phyloP scores from a whole-genome alignment of 1,140 invertebrate species.

The Ridgeia piscesae region DNA sequence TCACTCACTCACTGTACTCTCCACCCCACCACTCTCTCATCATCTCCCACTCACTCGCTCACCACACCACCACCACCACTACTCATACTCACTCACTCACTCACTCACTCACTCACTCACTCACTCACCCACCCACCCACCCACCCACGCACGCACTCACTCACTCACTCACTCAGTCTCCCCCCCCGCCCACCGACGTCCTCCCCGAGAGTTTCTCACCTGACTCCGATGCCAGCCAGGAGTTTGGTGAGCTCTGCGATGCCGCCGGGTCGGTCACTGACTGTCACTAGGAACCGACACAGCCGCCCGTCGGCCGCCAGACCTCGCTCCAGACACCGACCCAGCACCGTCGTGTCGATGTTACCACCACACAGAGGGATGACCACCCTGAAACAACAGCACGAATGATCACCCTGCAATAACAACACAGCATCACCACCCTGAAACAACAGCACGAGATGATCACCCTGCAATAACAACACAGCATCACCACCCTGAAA shows the following conservation, averaged over 20 bases:
- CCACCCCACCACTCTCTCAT: too few relatives aligned
- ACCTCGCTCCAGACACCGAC: constrained; percentile 83
- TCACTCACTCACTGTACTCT: background rate
- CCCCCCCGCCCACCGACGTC: too few relatives aligned
- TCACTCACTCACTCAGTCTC: too few relatives aligned
- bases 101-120: background rate
- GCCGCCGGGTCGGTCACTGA: constrained; percentile 81
- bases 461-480: too few relatives aligned
- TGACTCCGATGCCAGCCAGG: constrained; percentile 76
- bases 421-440: too few relatives aligned
- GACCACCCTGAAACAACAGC: constrained; percentile 69
- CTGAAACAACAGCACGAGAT: too few relatives aligned
- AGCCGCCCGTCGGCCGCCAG: constrained; percentile 84
- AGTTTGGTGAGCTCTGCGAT: constrained; percentile 82
- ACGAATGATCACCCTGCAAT: background rate
- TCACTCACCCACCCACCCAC: too few relatives aligned
- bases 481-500: too few relatives aligned
- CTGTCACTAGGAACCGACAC: constrained; percentile 81
- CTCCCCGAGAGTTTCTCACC: constrained; percentile 35
- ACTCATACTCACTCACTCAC: background rate
- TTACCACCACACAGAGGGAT: constrained; percentile 85
- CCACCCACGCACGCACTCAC: too few relatives aligned
- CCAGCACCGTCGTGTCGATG: constrained; percentile 88
- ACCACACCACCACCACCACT: too few relatives aligned
- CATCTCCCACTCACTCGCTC: too few relatives aligned